Evolutionary conservation across 2,888 invertebrate species (phyloP), one percentile per base, ranked within the genome.

Genomic region (Macrophya annulata): DNA sequence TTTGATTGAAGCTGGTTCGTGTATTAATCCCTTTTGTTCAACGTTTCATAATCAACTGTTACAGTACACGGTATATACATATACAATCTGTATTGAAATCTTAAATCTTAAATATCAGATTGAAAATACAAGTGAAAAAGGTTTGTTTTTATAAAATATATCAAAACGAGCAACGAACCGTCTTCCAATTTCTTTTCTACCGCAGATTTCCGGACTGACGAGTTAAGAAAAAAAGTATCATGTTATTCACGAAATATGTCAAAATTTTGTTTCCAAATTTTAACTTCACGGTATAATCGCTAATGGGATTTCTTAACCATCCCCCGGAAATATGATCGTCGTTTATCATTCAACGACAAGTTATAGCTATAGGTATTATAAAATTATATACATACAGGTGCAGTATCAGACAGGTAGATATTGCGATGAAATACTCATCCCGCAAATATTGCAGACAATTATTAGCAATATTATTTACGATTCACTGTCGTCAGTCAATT

Each of bases 231-330:
- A 72, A 45, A 21, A 72, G n/a, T 3, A 4, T 21, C 4, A 43
- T 21, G n/a, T 72, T 45, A 72, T 72, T 45, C 45, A 21, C 72
- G 72, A 43, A 72, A 72, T 21, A n/a, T 45, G 10, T 72, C 72
- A 45, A 72, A 72, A 1, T 72, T 72, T n/a, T n/a, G 43, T 43
- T 10, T 4, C 43, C 9, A 72, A 72, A 72, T 72, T 40, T 15
- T 9, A 72, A 72, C n/a, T 45, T 10, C 21, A 17, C 21, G 45
- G 43, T 9, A 43, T n/a, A n/a, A 43, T 31, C 10, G 43, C 12
- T 72, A 72, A 72, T 45, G 43, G 45, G 72, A 72, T 72, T 45
- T 43, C 72, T 21, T n/a, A 72, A n/a, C 72, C 72, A 15, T n/a
- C n/a, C n/a, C 21, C 10, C n/a, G 10, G n/a, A 21, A 10, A 72